Evolutionary conservation across 2,888 invertebrate genomes (phyloP).

Genomic region (Polydrusus tereticollis): DNA sequence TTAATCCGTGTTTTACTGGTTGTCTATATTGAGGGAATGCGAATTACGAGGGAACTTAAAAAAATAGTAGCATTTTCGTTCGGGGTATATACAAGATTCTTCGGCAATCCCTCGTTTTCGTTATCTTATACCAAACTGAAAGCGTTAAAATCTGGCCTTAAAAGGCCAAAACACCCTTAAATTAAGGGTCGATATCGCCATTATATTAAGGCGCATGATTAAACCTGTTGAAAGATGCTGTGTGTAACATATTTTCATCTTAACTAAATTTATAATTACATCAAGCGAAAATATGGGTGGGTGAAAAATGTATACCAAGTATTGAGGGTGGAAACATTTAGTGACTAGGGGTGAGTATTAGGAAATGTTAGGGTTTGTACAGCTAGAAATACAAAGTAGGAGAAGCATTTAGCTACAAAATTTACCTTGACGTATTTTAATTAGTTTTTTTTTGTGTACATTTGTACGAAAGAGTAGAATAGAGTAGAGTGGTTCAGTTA

Average conservation of each 20-base stretch:
- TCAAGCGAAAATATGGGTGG: neutral
- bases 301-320: neutral
- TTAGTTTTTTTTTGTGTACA: no score
- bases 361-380: neutral
- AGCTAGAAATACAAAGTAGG: constrained; percentile 1
- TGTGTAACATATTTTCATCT: constrained; percentile 31
- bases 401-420: neutral
- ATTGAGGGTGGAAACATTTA: neutral
- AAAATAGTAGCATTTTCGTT: neutral
- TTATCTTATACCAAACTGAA: neutral
- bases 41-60: neutral
- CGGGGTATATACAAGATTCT: no score
- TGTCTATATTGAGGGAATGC: neutral
- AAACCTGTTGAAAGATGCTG: constrained; percentile 47
- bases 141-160: neutral
- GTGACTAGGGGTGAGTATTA: neutral
- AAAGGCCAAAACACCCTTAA: neutral
- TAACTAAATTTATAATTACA: constrained; percentile 16
- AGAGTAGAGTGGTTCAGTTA: no score
- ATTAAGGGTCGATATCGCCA: constrained; percentile 31
- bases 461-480: no score
- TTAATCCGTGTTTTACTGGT: neutral
- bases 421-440: neutral
- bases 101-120: neutral
- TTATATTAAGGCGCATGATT: constrained; percentile 32